Conservation (phyloP, 2,797 vertebrate species). For the Fundulus diaphanus region DNA sequence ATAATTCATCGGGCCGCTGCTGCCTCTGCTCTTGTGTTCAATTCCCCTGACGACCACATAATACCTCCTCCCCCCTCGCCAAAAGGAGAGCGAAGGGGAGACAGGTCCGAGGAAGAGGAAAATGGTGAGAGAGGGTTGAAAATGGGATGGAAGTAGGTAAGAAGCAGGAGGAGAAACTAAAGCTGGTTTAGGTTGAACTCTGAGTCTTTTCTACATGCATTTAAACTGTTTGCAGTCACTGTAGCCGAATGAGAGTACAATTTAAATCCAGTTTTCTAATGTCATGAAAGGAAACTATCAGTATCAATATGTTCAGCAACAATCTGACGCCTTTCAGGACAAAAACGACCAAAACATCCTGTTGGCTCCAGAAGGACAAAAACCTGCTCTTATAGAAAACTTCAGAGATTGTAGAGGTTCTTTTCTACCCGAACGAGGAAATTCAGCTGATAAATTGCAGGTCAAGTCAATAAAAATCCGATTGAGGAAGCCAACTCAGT, state of each 20-base stretch:
- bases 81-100: constrained; percentile 31
- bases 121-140: constrained; percentile 29
- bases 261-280: background rate
- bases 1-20: constrained; percentile 85
- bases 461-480: background rate
- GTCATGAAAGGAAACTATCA: background rate
- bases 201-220: background rate
- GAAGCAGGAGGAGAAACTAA: background rate
- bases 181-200: background rate
- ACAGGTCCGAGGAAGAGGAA: constrained; percentile 29
- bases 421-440: background rate
- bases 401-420: background rate
- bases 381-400: too few species aligned
- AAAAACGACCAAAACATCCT: background rate
- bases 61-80: constrained; percentile 73
- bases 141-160: constrained; percentile 26
- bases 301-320: background rate
- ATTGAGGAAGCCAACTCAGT: too few species aligned
- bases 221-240: background rate
- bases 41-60: constrained; percentile 81
- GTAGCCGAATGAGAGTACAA: background rate
- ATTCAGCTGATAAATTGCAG: too few species aligned
- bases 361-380: background rate
- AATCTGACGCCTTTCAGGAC: background rate
- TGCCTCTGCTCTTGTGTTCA: constrained; percentile 83